Evolutionary conservation across 2,888 invertebrate species (phyloP).

Genomic region (Coecobrya sp.): DNA sequence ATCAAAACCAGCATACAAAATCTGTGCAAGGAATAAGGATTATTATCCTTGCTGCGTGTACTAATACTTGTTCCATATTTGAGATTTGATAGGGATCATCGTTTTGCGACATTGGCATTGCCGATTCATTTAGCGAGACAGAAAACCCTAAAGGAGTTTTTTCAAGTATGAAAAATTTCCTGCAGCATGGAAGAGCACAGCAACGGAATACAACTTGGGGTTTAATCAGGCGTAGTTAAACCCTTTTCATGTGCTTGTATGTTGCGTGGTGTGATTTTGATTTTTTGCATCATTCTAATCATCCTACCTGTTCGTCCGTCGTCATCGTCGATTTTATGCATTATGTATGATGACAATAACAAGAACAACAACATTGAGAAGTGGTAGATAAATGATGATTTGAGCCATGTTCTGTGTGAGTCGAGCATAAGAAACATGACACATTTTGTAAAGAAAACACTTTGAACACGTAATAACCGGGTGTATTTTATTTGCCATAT

Average conservation of each 20-base stretch:
- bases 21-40: background rate
- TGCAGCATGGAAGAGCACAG: conserved; percentile 33
- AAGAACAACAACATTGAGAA: conserved; percentile 6
- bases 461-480: conserved; percentile 52
- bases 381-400: background rate
- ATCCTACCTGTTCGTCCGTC: background rate
- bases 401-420: background rate
- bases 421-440: conserved; percentile 37
- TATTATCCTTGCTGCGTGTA: background rate
- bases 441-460: conserved; percentile 48
- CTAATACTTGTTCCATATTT: background rate
- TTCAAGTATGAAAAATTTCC: conserved; percentile 33
- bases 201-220: conserved; percentile 12
- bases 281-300: conserved; percentile 22
- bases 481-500: conserved; percentile 57
- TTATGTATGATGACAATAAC: conserved; percentile 54
- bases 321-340: conserved; percentile 56
- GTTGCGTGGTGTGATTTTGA: conserved; percentile 47
- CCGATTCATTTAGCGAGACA: conserved; percentile 16
- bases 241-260: conserved; percentile 59
- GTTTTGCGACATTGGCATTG: conserved; percentile 60
- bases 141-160: conserved; percentile 13
- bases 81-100: background rate
- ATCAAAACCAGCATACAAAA: background rate
- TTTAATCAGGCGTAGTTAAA: conserved; percentile 49